phyloP scores from a whole-genome alignment of 2,113 vertebrate species.

The Carlito syrichta region DNA sequence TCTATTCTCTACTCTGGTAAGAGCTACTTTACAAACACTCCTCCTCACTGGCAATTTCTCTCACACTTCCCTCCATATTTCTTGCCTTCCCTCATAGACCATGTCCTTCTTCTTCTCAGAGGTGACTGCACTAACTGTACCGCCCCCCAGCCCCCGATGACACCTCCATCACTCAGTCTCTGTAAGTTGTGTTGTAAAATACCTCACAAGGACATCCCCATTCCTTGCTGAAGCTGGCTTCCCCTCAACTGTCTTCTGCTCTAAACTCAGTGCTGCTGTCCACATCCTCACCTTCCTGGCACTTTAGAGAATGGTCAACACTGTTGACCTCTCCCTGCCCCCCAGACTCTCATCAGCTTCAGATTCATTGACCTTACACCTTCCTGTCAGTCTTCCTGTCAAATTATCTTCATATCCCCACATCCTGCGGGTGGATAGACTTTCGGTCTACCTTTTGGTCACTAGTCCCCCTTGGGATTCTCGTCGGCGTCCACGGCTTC shows the following conservation, averaged over 20 bases:
- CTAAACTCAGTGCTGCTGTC: neutral
- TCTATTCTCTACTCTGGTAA: neutral
- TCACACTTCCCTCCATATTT: no score
- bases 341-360: neutral
- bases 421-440: neutral
- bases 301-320: neutral
- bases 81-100: neutral
- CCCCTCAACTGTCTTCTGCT: neutral
- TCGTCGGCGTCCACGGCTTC: neutral
- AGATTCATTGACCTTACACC: no score
- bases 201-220: neutral
- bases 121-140: neutral
- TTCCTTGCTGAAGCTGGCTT: neutral
- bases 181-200: neutral
- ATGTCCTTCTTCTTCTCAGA: neutral
- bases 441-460: neutral
- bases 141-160: neutral
- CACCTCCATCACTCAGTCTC: neutral
- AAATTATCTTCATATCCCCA: neutral
- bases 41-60: neutral
- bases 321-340: neutral
- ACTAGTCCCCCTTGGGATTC: neutral
- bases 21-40: neutral
- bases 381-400: neutral
- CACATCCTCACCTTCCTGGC: neutral